These are phyloP conservation scores for Siniperca obscura DNA, from an alignment of 2,797 vertebrate genomes.

Conservation along the genomic window DNA sequence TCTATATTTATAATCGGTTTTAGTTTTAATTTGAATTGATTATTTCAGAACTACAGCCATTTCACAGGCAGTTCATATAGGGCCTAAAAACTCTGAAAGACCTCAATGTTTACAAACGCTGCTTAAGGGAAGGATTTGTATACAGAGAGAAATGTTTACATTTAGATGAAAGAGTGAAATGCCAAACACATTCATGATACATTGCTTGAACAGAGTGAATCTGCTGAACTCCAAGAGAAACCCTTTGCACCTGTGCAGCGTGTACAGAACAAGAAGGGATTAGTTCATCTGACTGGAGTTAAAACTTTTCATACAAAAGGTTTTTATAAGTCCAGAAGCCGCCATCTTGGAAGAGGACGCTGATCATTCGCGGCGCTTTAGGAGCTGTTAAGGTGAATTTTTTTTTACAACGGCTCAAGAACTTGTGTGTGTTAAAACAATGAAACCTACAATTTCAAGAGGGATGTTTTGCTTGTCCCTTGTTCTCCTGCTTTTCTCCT, in stretches of 20 bases:
- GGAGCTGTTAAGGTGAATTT: slow-evolving; percentile 24
- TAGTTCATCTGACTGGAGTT: slow-evolving; percentile 11
- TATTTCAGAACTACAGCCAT: slow-evolving; percentile 40
- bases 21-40: background rate
- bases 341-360: slow-evolving; percentile 43
- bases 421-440: slow-evolving; percentile 58
- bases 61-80: slow-evolving; percentile 36
- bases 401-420: slow-evolving; percentile 22
- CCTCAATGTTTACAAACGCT: slow-evolving; percentile 82
- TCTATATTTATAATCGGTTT: slow-evolving; percentile 9
- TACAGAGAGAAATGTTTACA: slow-evolving; percentile 77
- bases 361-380: background rate
- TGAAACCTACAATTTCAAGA: slow-evolving; percentile 53
- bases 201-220: slow-evolving; percentile 42
- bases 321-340: slow-evolving; percentile 55
- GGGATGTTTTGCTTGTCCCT: slow-evolving; percentile 67
- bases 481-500: slow-evolving; percentile 67
- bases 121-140: slow-evolving; percentile 62
- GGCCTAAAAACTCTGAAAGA: slow-evolving; percentile 62
- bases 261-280: background rate
- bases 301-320: slow-evolving; percentile 45
- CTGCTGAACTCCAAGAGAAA: slow-evolving; percentile 17
- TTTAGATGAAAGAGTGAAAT: slow-evolving; percentile 49
- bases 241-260: slow-evolving; percentile 9
- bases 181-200: slow-evolving; percentile 54